Base-by-base conservation (phyloP, 2,113 vertebrate species). In the Euleptes europaea region DNA sequence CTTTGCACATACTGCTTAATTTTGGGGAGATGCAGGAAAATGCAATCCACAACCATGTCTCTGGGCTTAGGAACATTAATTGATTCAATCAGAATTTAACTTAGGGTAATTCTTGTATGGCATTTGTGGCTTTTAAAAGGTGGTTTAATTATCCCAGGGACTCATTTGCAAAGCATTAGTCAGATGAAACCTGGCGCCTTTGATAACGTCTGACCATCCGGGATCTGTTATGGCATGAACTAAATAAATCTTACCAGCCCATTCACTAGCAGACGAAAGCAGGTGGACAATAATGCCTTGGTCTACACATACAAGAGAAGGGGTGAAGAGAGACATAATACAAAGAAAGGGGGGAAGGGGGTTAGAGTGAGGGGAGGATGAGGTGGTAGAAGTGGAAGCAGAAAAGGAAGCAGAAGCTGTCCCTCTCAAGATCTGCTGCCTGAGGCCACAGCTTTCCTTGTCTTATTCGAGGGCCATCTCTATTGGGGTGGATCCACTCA, bases 1-100 rank as follows among this genome's bases (percentile, higher is more conserved):
- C 89, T 83, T 78, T 90, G 47, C 1, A 26, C 79, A 84, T 87
- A 92, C 75, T 89, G 89, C 75, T 84, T 17, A 8, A 90, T 88
- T 91, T 86, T 81, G 91, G 78, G 44, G 75, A 28, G 0, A 0
- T 63, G 78, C 73, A 85, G 63, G 75, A 94, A 94, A 95, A 92
- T 93, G 88, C 91, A 65, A 90, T 92, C 70, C 9, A 83, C 35
- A 0, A 0, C 88, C 76, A 57, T 23, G 76, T 67, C 21, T 42
- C 31, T 78, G 74, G 7, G 9, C 54, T 74, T 90, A 73, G 79
- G 88, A 47, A 28, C 86, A 88, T 72, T 89, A 87, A 87, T 73
- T 80, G 17, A 83, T 31, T 74, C 15, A 63, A 28, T 63, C 38
- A 40, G 35, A 83, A 63, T 63, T 63, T 88, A 84, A 86, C 26